Evolutionary conservation across 1,140 invertebrate genomes (phyloP).

Genomic region (Aphidius gifuensis): DNA sequence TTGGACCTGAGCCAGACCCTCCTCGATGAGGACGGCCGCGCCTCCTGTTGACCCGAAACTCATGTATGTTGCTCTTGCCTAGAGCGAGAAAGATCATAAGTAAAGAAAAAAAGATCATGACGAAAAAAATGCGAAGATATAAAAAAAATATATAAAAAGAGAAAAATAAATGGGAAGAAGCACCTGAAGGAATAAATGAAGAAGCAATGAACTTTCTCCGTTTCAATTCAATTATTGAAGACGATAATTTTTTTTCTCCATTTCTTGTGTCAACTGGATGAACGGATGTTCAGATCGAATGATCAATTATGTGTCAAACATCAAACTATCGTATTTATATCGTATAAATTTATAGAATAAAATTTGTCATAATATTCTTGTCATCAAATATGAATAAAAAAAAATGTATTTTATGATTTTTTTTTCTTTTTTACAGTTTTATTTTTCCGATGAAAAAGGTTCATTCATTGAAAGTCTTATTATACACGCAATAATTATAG

Average conservation of each 20-base stretch:
- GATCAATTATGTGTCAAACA: too few relatives aligned
- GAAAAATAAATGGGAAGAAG: slow-evolving; percentile 26
- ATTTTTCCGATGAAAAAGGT: too few relatives aligned
- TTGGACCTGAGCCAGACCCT: slow-evolving; percentile 49
- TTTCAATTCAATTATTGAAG: slow-evolving; percentile 12
- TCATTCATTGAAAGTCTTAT: too few relatives aligned
- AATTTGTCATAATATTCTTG: too few relatives aligned
- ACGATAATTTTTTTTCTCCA: neutral
- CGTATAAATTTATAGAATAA: too few relatives aligned
- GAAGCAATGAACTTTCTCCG: slow-evolving; percentile 45
- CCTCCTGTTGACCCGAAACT: slow-evolving; percentile 50
- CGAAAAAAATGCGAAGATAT: neutral
- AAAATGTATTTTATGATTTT: too few relatives aligned
- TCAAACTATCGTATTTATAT: too few relatives aligned
- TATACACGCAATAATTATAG: too few relatives aligned
- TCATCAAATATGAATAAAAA: too few relatives aligned
- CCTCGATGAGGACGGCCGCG: slow-evolving; percentile 45
- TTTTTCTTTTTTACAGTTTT: too few relatives aligned
- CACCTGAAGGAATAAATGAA: slow-evolving; percentile 10
- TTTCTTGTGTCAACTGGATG: slow-evolving; percentile 8
- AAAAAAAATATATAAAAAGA: slow-evolving; percentile 25
- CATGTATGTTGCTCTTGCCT: slow-evolving; percentile 37
- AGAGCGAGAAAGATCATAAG: slow-evolving; percentile 21
- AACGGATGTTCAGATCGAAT: neutral
- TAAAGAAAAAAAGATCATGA: slow-evolving; percentile 9